Evolutionary conservation across 2,113 vertebrate species (phyloP), one percentile per base, ranked within the genome.

Genomic region (Aptenodytes forsteri): DNA sequence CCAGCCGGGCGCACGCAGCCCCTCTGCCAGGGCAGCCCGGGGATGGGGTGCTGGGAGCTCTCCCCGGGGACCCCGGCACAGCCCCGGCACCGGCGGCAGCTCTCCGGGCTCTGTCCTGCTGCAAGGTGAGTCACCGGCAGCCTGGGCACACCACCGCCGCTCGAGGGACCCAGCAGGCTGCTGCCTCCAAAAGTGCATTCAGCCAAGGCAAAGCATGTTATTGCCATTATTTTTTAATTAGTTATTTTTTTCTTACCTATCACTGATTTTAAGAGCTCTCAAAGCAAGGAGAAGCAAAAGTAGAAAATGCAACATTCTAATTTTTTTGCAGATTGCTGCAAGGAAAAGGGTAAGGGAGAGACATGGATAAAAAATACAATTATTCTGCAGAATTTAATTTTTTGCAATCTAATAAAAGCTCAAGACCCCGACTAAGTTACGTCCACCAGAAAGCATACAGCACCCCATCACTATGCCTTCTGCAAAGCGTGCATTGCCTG

Each of bases 121-220:
- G 95, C 96, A 97, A 97, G 96, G 96, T 97, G 95, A 97, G 91
- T 93, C 93, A 64, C 83, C 21, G 6, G 58, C 91, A 93, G 89
- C 82, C 83, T 22, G 90, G 76, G 65, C 1, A 17, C 91, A 50
- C 5, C 76, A 8, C 55, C 47, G 11, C 44, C 23, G 58, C 87
- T 62, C 80, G 83, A 97, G 94, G 97, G n/a, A n/a, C n/a, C 81
- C 86, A 3, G 69, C 78, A 16, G 47, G 50, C 91, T 69, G 90
- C 96, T 65, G 94, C 62, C 77, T 95, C 94, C 0, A 5, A 65
- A 86, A 89, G 95, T 46, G 89, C 94, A 59, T 91, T 64, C 91
- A 78, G 94, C 78, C 94, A 52, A 49, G 83, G 88, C 38, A 1
- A 83, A 70, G 88, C 80, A 6, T 40, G 65, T 38, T 65, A 92